Percentiles rank a stretch among this genome's conserved stretches.
These are phyloP conservation scores for Podarcis raffonei DNA, from an alignment of 2,113 vertebrate species.

Conservation along the genomic window DNA sequence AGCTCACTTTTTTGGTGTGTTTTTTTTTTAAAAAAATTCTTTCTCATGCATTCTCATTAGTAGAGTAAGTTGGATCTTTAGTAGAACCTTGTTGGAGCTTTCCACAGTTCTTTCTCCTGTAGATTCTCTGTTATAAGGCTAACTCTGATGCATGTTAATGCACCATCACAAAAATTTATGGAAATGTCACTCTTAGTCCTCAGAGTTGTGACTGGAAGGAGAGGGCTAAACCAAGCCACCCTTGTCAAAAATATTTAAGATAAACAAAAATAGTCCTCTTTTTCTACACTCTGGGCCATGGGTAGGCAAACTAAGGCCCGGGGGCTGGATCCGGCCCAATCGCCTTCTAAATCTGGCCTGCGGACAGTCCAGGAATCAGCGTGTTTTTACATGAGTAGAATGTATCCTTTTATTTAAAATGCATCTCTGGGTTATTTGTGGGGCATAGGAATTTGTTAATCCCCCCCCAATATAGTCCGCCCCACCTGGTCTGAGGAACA, in stretches of 20 bases:
- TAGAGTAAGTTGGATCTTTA: background rate
- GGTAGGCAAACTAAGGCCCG: no score
- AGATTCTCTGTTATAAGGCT: conserved; percentile 19
- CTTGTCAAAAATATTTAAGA: background rate
- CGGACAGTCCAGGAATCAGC: no score
- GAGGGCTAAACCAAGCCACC: background rate
- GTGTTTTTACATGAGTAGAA: no score
- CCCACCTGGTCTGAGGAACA: no score
- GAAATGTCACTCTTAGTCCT: background rate
- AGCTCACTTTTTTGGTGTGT: conserved; percentile 23
- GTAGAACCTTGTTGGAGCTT: rapidly evolving
- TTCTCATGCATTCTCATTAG: background rate
- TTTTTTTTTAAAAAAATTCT: background rate
- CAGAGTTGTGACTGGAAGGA: background rate
- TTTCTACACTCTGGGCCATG: background rate
- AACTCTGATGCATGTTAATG: conserved; percentile 2
- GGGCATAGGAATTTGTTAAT: no score
- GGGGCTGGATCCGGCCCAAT: no score
- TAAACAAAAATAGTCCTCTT: background rate
- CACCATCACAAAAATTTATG: conserved; percentile 16
- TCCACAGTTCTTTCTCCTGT: background rate
- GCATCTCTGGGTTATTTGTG: no score
- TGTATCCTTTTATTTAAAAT: no score
- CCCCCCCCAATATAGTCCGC: no score
- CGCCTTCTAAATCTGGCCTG: no score